Base-by-base conservation (phyloP, 2,888 invertebrate genomes). In the Ochropacha duplaris region DNA sequence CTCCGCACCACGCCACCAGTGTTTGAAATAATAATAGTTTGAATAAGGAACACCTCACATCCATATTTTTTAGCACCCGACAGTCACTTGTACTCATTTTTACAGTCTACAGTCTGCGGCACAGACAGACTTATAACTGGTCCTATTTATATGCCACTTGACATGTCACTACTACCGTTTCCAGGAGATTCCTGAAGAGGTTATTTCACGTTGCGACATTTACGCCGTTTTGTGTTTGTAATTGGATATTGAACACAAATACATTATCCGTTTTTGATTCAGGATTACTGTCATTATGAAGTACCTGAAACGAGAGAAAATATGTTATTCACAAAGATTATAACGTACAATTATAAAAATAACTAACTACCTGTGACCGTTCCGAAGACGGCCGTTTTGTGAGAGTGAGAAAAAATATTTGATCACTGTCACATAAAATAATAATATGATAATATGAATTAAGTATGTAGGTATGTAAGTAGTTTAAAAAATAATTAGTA, bases 11-110 rank as follows among this genome's bases (percentile, higher is more conserved):
- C 71, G 82, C 81, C 64, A 90, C 85, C 78, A 90, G 72, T 72
- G 86, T 82, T 87, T 90, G 90, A 69, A 92, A 91, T 61, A 92
- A 74, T 68, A 92, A 75, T 55, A 92, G 81, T 83, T 88, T 90
- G 62, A 89, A 91, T 66, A 91, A 79, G 54, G 83, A 83, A 86
- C 88, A 88, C 82, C 86, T 81, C 81, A 88, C 84, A 74, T 87
- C 85, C 90, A 90, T 90, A 72, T 86, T 91, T 79, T 76, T 82
- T 57, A 85, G 76, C 79, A 85, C 83, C 77, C 81, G 75, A 79
- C 68, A 79, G 77, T 81, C 83, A 74, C 82, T 78, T 66, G 72
- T 74, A 77, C 79, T 74, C 90, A 90, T 89, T 69, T 77, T 80
- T 44, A 44, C 44, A 44, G 44, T 44, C 44, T 19, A 44, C 44